Conservation (phyloP, 2,888 invertebrate species). For the Morinoia aosen region DNA sequence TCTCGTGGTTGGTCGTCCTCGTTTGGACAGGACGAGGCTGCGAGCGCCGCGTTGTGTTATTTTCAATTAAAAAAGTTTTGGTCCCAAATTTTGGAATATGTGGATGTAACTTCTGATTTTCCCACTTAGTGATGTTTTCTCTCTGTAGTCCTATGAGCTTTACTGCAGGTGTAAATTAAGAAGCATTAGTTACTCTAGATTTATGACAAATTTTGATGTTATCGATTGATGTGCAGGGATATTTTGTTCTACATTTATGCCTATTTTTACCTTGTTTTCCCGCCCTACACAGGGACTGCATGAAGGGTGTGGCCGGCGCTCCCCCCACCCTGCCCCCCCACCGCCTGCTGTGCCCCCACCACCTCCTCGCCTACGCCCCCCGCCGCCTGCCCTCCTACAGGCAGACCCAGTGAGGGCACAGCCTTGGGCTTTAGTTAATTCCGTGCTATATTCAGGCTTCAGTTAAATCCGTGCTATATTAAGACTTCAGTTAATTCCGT, state of each 20-base stretch:
- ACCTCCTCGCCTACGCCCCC: background rate
- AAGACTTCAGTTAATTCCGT: no score
- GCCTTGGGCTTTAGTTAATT: background rate
- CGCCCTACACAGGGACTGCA: background rate
- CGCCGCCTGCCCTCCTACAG: background rate
- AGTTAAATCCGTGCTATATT: no score
- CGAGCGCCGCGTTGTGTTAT: no score
- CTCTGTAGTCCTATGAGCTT: background rate
- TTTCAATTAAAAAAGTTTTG: no score
- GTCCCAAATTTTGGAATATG: no score
- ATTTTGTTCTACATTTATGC: background rate
- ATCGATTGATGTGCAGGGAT: background rate
- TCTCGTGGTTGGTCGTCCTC: no score
- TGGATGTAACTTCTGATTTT: no score
- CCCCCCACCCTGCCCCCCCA: background rate
- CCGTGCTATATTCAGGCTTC: no score
- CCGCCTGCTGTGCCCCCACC: conserved; percentile 31
- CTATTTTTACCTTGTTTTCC: no score
- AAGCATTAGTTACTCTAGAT: background rate
- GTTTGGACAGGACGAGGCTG: no score
- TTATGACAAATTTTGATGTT: background rate
- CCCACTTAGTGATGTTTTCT: no score
- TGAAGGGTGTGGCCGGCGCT: background rate
- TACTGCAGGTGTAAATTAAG: background rate
- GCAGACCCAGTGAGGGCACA: background rate